Conservation (phyloP, 1,140 invertebrate species). For the Drosophila tsacasi region DNA sequence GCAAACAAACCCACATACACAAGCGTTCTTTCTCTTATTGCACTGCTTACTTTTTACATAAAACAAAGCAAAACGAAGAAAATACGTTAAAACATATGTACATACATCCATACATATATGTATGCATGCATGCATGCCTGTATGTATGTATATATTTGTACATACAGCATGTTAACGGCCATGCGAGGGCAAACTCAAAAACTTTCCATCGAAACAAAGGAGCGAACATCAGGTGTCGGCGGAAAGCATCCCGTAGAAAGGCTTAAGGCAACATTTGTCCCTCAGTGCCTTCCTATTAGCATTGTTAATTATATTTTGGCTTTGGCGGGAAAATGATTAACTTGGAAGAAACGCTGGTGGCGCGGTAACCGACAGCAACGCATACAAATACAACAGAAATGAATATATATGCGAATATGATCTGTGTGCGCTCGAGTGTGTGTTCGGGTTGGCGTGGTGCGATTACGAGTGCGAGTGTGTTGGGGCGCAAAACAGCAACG, state of each 20-base stretch:
- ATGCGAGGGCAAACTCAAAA: constrained; percentile 19
- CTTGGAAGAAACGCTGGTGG: constrained; percentile 29
- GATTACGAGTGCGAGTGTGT: constrained; percentile 23
- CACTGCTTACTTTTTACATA: constrained; percentile 49
- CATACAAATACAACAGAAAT: constrained; percentile 12
- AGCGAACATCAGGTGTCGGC: constrained; percentile 20
- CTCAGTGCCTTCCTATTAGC: constrained; percentile 9
- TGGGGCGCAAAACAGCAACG: constrained; percentile 31
- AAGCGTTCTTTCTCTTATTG: constrained; percentile 21
- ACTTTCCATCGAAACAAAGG: constrained; percentile 45
- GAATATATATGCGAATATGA: constrained; percentile 16
- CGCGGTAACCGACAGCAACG: constrained; percentile 22
- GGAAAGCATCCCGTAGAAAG: constrained; percentile 1
- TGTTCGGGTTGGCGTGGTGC: constrained; percentile 10
- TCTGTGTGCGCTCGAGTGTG: constrained; percentile 6
- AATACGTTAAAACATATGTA: constrained; percentile 23
- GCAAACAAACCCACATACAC: constrained; percentile 15
- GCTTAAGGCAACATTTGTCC: neutral
- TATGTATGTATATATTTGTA: constrained; percentile 29
- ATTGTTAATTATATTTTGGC: constrained; percentile 54
- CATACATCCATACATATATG: constrained; percentile 5
- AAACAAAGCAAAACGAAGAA: constrained; percentile 42
- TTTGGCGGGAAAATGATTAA: constrained; percentile 66
- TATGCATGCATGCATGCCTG: constrained; percentile 21
- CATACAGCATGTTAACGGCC: constrained; percentile 37